Base-by-base conservation (phyloP, 2,888 invertebrate species). In the Tiliacea citrago region DNA sequence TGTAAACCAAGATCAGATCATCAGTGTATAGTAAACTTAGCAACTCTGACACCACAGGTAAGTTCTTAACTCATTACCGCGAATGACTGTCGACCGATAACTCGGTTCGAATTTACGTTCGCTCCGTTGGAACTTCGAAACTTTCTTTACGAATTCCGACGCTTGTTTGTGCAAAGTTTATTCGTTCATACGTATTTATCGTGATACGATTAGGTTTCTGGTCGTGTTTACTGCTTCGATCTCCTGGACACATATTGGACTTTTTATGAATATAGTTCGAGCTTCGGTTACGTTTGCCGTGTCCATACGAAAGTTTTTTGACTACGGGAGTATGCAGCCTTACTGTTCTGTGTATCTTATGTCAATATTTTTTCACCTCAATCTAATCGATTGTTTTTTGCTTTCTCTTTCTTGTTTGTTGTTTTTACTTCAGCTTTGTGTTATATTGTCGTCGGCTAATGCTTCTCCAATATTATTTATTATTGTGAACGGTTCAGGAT, bases 1-100 rank as follows among this genome's bases (percentile, higher is more conserved):
- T 77, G 82, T 72, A 72, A 80, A 80, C 73, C 57, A 67, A 77
- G 76, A 86, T 81, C 58, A 65, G 60, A 83, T 86, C 77, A 77
- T 81, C 82, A 75, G 73, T 75, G 71, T 80, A 67, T 58, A 68
- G 67, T 73, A 66, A 83, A 81, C 75, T 85, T 81, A 35, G 65
- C 13, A 75, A 82, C 75, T 79, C 73, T 66, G 77, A 63, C 62
- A 75, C 77, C 79, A 61, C 81, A 83, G 83, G 86, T 84, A 81
- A 86, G 80, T 90, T 90, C 83, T 73, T 68, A 89, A 88, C 89
- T 90, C 90, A 88, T 90, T 90, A 88, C 79, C 70, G 68, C 73
- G 79, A 86, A 86, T 81, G 86, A 85, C 87, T 82, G 85, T 71
- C 81, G 84, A 85, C 83, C 85, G 86, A 89, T 88, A 90, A 88